Percentiles rank a stretch among this genome's conserved stretches.
Conservation (phyloP, 2,888 invertebrate genomes). For the Thymelicus acteon region DNA sequence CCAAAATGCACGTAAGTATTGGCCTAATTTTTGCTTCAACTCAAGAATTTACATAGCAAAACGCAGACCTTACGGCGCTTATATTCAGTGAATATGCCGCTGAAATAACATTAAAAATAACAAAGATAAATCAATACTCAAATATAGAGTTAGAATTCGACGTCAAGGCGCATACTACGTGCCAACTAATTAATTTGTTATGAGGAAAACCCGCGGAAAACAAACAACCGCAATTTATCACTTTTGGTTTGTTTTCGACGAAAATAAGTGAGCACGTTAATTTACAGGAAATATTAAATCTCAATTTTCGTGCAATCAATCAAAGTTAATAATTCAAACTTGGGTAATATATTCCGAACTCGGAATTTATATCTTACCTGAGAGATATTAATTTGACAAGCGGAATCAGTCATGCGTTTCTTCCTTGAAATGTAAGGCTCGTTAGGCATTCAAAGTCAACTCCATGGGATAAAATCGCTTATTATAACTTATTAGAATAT, state of each 20-base stretch:
- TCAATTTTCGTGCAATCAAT: conserved; percentile 12
- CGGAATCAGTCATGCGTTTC: not conserved
- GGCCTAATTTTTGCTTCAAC: too few species aligned
- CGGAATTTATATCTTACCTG: conserved; percentile 5
- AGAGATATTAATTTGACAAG: conserved; percentile 14
- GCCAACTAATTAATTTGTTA: conserved; percentile 11
- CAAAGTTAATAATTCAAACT: conserved; percentile 10
- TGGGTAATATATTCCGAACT: conserved; percentile 12
- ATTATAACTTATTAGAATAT: too few species aligned
- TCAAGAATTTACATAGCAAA: too few species aligned
- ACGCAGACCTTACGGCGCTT: too few species aligned
- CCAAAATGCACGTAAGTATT: too few species aligned
- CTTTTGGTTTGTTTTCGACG: conserved; percentile 34
- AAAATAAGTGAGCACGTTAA: conserved; percentile 14
- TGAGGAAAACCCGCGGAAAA: conserved; percentile 3
- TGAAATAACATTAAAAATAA: not conserved
- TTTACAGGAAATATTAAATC: conserved; percentile 15
- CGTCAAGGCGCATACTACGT: not conserved
- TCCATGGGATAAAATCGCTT: too few species aligned
- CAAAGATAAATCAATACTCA: not conserved
- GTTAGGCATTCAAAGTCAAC: not conserved
- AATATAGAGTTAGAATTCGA: not conserved
- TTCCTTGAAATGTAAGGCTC: not conserved
- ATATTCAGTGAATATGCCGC: too few species aligned
- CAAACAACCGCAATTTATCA: conserved; percentile 38